Evolutionary conservation across 2,113 vertebrate species (phyloP).

Genomic region (Probosciger aterrimus): DNA sequence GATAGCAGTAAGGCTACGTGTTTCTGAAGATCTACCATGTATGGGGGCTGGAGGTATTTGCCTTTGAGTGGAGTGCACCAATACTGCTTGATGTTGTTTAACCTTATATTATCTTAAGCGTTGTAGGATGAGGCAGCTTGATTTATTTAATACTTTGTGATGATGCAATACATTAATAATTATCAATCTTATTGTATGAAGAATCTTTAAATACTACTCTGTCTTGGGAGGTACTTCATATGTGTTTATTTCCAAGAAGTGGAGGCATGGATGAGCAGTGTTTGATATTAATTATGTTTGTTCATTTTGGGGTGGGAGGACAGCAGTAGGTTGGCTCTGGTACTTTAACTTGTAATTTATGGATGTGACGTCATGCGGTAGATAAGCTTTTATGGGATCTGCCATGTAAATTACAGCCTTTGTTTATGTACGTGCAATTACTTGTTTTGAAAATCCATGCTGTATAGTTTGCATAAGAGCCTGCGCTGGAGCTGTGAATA

Average conservation of each 20-base stretch:
- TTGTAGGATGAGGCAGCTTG: neutral
- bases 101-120: neutral
- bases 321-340: neutral
- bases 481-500: slow-evolving; percentile 19
- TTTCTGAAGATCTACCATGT: neutral
- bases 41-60: neutral
- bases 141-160: slow-evolving; percentile 15
- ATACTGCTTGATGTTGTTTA: neutral
- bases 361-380: neutral
- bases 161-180: neutral
- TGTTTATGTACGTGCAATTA: slow-evolving; percentile 53
- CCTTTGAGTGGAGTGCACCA: neutral
- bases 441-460: slow-evolving; percentile 45
- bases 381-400: slow-evolving; percentile 52
- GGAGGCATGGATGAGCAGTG: neutral
- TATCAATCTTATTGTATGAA: neutral
- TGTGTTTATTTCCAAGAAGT: neutral
- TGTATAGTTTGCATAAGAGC: slow-evolving; percentile 16
- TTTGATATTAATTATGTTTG: neutral
- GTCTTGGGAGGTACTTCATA: neutral
- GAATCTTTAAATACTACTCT: neutral
- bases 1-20: accelerated
- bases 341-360: slow-evolving; percentile 37
- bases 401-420: slow-evolving; percentile 44
- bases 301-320: neutral